phyloP scores from a whole-genome alignment of 2,113 vertebrate species.

The Silurus asotus region DNA sequence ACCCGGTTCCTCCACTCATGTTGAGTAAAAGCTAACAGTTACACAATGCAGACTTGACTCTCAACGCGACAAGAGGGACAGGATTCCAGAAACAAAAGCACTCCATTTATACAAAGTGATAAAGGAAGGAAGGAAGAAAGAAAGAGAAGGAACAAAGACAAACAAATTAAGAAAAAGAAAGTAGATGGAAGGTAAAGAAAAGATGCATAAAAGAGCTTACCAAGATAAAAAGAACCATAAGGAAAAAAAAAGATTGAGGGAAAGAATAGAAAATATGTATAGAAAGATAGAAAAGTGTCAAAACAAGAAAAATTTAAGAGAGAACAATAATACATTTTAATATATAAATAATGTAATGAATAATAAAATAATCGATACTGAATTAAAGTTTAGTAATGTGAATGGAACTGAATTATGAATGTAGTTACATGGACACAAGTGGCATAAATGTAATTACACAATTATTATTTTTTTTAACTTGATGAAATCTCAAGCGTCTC shows the following conservation, averaged over 20 bases:
- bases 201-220: background rate
- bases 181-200: background rate
- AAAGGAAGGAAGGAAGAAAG: constrained; percentile 1
- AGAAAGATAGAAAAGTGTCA: background rate
- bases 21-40: constrained; percentile 31
- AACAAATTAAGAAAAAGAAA: background rate
- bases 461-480: background rate
- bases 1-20: background rate
- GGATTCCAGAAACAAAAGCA: background rate
- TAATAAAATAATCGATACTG: too few relatives aligned
- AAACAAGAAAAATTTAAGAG: background rate
- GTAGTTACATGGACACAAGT: background rate
- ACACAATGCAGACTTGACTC: constrained; percentile 12
- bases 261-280: too few relatives aligned
- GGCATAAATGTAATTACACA: background rate
- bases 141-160: background rate
- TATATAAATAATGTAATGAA: too few relatives aligned
- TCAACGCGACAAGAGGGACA: background rate
- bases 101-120: constrained; percentile 11
- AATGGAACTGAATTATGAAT: background rate
- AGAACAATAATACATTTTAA: background rate
- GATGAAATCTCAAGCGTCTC: background rate
- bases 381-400: background rate
- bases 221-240: background rate
- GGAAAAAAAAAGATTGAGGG: background rate